Evolutionary conservation across 1,140 invertebrate species (phyloP).

Genomic region (Drosophila takahashii): DNA sequence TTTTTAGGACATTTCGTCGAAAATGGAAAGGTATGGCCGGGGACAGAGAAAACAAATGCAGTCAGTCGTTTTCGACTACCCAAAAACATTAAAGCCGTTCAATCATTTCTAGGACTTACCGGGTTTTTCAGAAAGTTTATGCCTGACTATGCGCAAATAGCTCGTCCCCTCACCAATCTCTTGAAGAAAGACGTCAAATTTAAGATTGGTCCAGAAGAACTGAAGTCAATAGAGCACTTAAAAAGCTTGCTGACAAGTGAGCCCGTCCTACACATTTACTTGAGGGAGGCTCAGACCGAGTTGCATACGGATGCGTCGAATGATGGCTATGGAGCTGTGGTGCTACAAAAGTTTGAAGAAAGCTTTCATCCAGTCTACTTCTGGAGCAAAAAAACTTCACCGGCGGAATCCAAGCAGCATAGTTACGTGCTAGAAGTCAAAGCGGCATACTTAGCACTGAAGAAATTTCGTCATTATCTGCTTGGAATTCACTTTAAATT

Average conservation of each 20-base stretch:
- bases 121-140: no score
- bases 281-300: no score
- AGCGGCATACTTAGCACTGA: not conserved
- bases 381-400: not conserved
- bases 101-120: no score
- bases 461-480: constrained; percentile 1
- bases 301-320: constrained; percentile 1
- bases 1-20: not conserved
- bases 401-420: not conserved
- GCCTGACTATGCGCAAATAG: no score
- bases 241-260: no score
- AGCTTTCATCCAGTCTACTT: constrained; percentile 3
- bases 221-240: no score
- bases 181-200: no score
- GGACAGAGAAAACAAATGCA: not conserved
- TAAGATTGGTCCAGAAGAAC: no score
- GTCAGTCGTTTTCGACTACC: not conserved
- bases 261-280: no score
- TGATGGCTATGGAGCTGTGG: not conserved
- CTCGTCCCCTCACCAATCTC: no score
- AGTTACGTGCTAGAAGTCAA: constrained; percentile 1
- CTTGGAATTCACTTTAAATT: constrained; percentile 1
- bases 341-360: constrained; percentile 1
- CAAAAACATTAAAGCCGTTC: not conserved
- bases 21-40: not conserved